phyloP scores from a whole-genome alignment of 2,797 vertebrate genomes.

The Paramormyrops hopkinsi region DNA sequence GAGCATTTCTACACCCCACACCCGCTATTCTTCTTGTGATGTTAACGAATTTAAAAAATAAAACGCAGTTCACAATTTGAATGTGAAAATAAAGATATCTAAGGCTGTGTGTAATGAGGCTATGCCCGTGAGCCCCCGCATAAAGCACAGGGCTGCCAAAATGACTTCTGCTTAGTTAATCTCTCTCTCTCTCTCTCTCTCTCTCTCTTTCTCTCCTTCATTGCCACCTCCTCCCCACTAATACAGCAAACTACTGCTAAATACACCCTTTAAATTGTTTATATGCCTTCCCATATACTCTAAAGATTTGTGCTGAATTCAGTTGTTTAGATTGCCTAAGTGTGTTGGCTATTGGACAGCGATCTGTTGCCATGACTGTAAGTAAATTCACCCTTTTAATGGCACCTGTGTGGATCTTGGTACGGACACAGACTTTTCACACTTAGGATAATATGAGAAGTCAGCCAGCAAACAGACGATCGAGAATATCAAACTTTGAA shows the following conservation, averaged over 20 bases:
- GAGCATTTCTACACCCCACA: constrained; percentile 20
- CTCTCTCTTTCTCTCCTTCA: not conserved
- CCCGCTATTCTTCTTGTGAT: not conserved
- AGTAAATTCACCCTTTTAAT: not conserved
- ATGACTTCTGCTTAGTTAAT: constrained; percentile 32
- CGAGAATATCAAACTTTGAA: not conserved
- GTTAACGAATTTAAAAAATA: constrained; percentile 13
- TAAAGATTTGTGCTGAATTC: not conserved
- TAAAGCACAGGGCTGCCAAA: constrained; percentile 44
- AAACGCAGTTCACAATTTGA: constrained; percentile 18
- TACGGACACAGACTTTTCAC: not conserved
- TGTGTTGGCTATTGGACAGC: not conserved
- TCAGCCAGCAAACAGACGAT: not conserved
- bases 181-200: constrained; percentile 15
- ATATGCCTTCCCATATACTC: not conserved
- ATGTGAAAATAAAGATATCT: constrained; percentile 27
- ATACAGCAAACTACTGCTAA: not conserved
- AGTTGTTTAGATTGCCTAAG: not conserved
- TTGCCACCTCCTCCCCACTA: not conserved
- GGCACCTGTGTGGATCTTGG: not conserved
- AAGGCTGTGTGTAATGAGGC: not conserved
- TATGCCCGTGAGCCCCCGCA: constrained; percentile 36
- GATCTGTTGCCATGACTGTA: not conserved
- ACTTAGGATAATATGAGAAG: not conserved
- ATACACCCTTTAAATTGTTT: not conserved